A percentile compares a stretch with the other conserved stretches of the same genome.
Evolutionary conservation across 2,113 vertebrate species (phyloP).

Genomic region (Sceloporus tristichus): DNA sequence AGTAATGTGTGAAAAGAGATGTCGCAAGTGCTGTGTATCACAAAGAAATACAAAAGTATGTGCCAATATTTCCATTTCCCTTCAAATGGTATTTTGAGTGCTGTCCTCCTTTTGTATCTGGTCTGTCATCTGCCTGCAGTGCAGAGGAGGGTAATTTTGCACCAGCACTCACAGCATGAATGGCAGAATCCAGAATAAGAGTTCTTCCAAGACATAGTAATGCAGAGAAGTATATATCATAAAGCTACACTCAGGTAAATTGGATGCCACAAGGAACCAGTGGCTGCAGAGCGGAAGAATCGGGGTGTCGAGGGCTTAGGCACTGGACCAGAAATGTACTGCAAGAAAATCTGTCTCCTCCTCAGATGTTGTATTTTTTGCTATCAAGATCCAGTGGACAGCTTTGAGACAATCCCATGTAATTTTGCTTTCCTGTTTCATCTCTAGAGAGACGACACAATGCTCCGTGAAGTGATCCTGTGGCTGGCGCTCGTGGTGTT

Average conservation of each 20-base stretch:
- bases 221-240: not conserved
- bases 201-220: not conserved
- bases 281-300: not conserved
- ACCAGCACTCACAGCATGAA: not conserved
- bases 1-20: not conserved
- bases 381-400: not conserved
- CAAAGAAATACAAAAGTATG: not conserved
- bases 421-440: not conserved
- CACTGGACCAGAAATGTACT: not conserved
- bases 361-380: not conserved
- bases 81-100: not conserved
- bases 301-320: not conserved
- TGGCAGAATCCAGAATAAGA: not conserved
- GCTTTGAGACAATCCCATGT: not conserved
- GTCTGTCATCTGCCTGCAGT: not conserved
- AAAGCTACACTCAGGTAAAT: not conserved
- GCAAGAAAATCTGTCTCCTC: not conserved
- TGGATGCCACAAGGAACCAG: not conserved
- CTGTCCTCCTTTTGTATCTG: not conserved
- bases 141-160: not conserved
- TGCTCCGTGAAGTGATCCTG: constrained; percentile 51
- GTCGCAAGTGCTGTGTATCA: not conserved
- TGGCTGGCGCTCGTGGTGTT: constrained; percentile 78
- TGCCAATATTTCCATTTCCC: not conserved
- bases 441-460: constrained; percentile 55